Evolutionary conservation across 2,113 vertebrate species (phyloP), one percentile per base, ranked within the genome.

Genomic region (Mesembrinibis cayennensis): DNA sequence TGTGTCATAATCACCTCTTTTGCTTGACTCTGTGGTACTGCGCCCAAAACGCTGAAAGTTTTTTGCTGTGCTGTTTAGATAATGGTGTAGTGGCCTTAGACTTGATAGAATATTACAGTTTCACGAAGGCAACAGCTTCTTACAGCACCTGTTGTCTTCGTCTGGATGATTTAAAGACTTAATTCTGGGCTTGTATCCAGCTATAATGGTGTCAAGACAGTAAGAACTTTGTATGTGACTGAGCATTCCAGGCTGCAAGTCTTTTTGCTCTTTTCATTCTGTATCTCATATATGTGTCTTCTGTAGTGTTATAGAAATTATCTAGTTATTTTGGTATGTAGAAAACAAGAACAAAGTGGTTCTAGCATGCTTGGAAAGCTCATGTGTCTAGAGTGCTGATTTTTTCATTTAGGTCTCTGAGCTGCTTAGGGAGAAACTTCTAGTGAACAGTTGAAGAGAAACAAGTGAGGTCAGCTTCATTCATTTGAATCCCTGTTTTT

Each of bases 131-230:
- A 91, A 6, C 34, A 58, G 45, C 70, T 95, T 91, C 70, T 62
- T 89, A 6, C 10, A 70, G n/a, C 93, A 93, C 86, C 91, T 94
- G 70, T 82, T 19, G 4, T 87, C 61, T 89, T 94, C 58, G 56
- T 91, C 73, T 85, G 58, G 32, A 16, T 86, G 83, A 87, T 77
- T 91, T 89, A 93, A 93, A 87, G 70, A 61, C 49, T 82, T 79
- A n/a, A 55, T 91, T 89, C 87, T 85, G 83, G 70, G 70, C 32
- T 88, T 80, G 27, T 79, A 56, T 95, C 61, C 73, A 76, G 32
- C 59, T 82, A 11, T 79, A 92, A 59, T 76, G 77, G 30, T 87
- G 62, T 94, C 82, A 47, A 66, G 59, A 85, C 63, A 78, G 69
- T 84, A 84, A 42, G 44, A 80, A 91, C 80, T 82, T 90, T 79